Percentiles rank a stretch among this genome's conserved stretches.
These are phyloP conservation scores for Rhadinocentrus ornatus DNA, from an alignment of 2,797 vertebrate species.

Conservation along the genomic window DNA sequence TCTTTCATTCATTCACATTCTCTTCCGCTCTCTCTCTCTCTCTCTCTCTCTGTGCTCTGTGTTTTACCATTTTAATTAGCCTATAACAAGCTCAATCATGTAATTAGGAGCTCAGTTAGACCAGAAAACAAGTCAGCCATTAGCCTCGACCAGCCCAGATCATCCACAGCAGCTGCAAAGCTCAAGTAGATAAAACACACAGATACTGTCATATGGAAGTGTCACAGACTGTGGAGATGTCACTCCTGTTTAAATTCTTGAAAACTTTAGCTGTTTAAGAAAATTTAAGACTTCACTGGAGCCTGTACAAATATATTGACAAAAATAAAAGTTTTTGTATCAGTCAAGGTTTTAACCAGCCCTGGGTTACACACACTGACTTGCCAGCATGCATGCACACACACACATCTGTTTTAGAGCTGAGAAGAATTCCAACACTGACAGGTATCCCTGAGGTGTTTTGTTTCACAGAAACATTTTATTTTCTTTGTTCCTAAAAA, in stretches of 20 bases:
- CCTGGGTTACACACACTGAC: slow-evolving; percentile 42
- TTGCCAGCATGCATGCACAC: slow-evolving; percentile 24
- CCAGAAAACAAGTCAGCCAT: slow-evolving; percentile 82
- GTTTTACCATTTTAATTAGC: slow-evolving; percentile 82
- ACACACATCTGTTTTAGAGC: slow-evolving; percentile 43
- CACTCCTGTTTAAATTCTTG: slow-evolving; percentile 34
- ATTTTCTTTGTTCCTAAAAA: slow-evolving; percentile 69
- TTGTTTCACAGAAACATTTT: slow-evolving; percentile 70
- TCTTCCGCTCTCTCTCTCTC: slow-evolving; percentile 47
- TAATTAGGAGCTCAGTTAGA: slow-evolving; percentile 87
- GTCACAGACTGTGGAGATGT: slow-evolving; percentile 28
- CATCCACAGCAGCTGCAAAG: slow-evolving; percentile 67
- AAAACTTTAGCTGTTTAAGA: slow-evolving; percentile 51
- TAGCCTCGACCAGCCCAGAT: slow-evolving; percentile 60
- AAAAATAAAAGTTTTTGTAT: slow-evolving; percentile 45
- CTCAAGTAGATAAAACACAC: slow-evolving; percentile 36
- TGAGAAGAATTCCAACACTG: slow-evolving; percentile 60
- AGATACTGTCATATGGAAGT: slow-evolving; percentile 46
- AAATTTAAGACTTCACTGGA: slow-evolving; percentile 24
- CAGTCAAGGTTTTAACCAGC: slow-evolving; percentile 54
- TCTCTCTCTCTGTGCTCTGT: slow-evolving; percentile 47
- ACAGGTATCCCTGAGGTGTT: slow-evolving; percentile 74
- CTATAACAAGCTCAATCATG: slow-evolving; percentile 83
- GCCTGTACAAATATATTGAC: slow-evolving; percentile 48
- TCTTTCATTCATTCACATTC: slow-evolving; percentile 44